Evolutionary conservation across 2,797 vertebrate species (phyloP).

Genomic region (Amazona finschi): DNA sequence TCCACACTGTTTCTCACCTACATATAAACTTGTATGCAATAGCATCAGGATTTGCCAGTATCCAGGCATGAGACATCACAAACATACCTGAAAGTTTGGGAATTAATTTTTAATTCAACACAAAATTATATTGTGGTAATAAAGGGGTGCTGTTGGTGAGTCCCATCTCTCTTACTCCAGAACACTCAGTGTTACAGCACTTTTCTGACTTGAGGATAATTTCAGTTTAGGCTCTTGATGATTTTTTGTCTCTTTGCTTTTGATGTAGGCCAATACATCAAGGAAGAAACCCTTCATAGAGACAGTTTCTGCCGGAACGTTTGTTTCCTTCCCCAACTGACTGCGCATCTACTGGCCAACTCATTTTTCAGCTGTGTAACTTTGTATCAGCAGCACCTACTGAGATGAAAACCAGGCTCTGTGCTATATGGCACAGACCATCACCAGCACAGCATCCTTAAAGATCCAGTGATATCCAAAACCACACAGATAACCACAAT

Average conservation of each 20-base stretch:
- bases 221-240: background rate
- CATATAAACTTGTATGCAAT: background rate
- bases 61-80: background rate
- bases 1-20: background rate
- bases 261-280: background rate
- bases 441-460: background rate
- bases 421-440: background rate
- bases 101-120: background rate
- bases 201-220: background rate
- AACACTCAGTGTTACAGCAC: background rate
- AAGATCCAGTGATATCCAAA: background rate
- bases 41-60: background rate
- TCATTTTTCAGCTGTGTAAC: background rate
- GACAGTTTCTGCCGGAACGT: background rate
- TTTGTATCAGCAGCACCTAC: background rate
- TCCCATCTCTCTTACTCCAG: background rate
- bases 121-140: background rate
- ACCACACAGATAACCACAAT: background rate
- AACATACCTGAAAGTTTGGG: background rate
- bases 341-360: background rate
- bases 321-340: background rate
- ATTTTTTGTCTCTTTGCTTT: background rate
- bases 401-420: background rate
- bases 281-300: background rate
- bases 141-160: background rate